Evolutionary conservation across 2,113 vertebrate genomes (phyloP).

Genomic region (Pseudopipra pipra): DNA sequence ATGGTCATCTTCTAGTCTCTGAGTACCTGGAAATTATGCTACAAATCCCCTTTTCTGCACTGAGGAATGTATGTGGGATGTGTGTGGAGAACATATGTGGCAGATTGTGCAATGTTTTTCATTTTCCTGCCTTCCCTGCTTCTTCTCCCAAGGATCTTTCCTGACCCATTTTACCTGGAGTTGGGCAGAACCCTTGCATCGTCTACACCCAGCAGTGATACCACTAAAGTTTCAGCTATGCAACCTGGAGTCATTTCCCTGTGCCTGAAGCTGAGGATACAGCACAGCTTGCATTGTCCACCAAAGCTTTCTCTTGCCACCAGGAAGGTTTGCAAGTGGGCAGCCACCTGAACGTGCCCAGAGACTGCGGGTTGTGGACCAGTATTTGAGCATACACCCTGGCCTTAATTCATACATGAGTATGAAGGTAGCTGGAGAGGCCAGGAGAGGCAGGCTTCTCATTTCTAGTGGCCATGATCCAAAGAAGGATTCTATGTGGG

Average conservation of each 20-base stretch:
- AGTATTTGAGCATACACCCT: neutral
- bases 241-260: too few relatives aligned
- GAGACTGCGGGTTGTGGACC: neutral
- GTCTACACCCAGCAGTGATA: neutral
- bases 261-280: neutral
- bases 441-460: neutral
- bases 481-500: neutral
- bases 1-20: neutral
- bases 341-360: neutral
- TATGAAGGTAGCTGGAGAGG: neutral
- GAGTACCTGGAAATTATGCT: neutral
- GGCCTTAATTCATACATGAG: neutral
- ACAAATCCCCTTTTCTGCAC: neutral
- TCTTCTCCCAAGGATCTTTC: neutral
- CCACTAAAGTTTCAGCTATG: neutral
- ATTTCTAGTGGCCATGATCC: neutral
- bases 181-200: neutral
- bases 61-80: neutral
- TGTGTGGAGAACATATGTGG: fast-evolving
- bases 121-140: neutral
- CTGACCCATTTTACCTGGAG: neutral
- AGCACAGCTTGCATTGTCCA: neutral
- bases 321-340: neutral
- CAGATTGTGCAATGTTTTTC: neutral
- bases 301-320: neutral